Base-by-base conservation (phyloP, 1,140 invertebrate species). In the Chlorops oryzae region DNA sequence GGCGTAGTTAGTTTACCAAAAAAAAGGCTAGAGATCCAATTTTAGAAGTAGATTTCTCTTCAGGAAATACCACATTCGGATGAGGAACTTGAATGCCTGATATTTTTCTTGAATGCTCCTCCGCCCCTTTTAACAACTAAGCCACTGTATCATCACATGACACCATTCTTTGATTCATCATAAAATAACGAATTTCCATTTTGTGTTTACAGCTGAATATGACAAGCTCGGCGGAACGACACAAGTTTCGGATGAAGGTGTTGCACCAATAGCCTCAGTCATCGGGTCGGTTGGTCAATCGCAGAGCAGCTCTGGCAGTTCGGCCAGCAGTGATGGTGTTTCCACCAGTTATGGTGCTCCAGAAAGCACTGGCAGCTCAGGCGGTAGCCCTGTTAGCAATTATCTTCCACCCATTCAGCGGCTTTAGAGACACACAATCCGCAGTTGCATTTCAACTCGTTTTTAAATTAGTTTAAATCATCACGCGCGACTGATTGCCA, bases 191-290 rank as follows among this genome's bases (percentile, higher is more conserved):
- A 10, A 9, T 20, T 10, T 44, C 3, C 21, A n/a, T 50, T 18
- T 44, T 48, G 47, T 21, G 32, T 35, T 54, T 57, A 20, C 48
- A 70, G 67, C 64, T 21, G 67, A 70, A 66, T 70, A 70, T 45
- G 67, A 70, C 53, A 61, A 70, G 46, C 58, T 70, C 17, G 67
- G 67, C 17, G 67, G 67, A 32, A 70, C 67, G 5, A 61, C 67
- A 12, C 64, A 70, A 46, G 41, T 68, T 3, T 68, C 64, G 1
- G 67, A 70, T 38, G 67, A 70, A 47, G 67, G 67, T 7, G 47
- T 70, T 12, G 67, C 67, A 3, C 67, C 66, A 12, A 64, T 70
- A 10, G 59, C 62, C 21, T 70, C 67, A 1, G 67, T 70, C 3
- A 70, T 70, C 22, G 67, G 67, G 2, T 54, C 63, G 44, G 63